A percentile compares a stretch with the other conserved stretches of the same genome.
phyloP scores from a whole-genome alignment of 2,888 invertebrate species.

The Torymus auratus region DNA sequence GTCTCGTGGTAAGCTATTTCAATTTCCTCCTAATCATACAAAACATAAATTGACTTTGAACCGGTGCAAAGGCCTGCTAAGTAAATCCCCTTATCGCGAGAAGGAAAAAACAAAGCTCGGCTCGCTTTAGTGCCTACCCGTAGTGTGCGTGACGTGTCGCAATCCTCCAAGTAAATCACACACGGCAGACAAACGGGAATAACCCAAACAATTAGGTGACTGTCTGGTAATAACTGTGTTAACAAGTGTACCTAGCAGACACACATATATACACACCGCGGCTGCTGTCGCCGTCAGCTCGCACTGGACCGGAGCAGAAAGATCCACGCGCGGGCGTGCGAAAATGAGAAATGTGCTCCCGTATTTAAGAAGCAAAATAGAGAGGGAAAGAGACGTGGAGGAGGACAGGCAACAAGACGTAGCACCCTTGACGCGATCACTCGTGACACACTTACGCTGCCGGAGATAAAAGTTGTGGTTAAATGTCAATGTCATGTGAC shows the following conservation, averaged over 20 bases:
- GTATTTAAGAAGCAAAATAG: too few relatives aligned
- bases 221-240: too few relatives aligned
- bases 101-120: slow-evolving; percentile 7
- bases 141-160: neutral
- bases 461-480: slow-evolving; percentile 49
- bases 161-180: neutral
- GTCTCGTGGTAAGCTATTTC: too few relatives aligned
- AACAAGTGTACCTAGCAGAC: too few relatives aligned
- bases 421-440: slow-evolving; percentile 3
- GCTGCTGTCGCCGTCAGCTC: too few relatives aligned
- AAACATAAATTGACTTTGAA: too few relatives aligned
- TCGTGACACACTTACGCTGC: slow-evolving; percentile 58
- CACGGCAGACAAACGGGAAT: neutral
- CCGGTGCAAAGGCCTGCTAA: neutral
- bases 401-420: neutral
- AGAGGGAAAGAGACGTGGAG: too few relatives aligned
- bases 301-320: slow-evolving; percentile 35
- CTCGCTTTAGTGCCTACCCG: neutral
- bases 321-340: too few relatives aligned
- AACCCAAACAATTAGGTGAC: neutral
- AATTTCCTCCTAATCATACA: too few relatives aligned
- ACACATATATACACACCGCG: too few relatives aligned
- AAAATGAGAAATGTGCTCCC: too few relatives aligned
- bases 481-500: slow-evolving; percentile 61
- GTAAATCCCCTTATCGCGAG: slow-evolving; percentile 11